Evolutionary conservation across 2,113 vertebrate genomes (phyloP).

Genomic region (Eurypyga helias): DNA sequence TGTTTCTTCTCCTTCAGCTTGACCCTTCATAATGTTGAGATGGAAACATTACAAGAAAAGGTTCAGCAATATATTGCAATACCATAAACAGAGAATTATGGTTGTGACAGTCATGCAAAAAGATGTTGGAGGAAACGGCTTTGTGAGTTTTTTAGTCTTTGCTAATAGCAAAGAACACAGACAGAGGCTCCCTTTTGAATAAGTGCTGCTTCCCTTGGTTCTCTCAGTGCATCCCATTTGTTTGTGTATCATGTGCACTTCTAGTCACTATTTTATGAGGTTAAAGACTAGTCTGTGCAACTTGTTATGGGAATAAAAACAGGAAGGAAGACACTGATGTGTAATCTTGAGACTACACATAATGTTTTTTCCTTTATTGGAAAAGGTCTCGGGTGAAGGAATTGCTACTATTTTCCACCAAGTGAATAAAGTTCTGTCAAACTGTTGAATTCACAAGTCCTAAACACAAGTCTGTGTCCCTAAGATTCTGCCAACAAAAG

Average conservation of each 20-base stretch:
- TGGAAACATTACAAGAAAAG: neutral
- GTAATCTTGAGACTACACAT: neutral
- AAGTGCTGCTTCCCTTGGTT: neutral
- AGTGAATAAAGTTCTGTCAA: neutral
- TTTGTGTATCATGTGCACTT: neutral
- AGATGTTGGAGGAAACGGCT: neutral
- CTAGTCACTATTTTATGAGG: neutral
- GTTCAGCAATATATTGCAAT: neutral
- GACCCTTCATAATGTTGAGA: neutral
- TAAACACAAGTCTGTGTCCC: neutral
- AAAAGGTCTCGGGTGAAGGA: neutral
- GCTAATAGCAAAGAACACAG: neutral
- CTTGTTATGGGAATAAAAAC: neutral
- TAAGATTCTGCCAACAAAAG: neutral
- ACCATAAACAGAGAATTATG: neutral
- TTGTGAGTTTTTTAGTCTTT: neutral
- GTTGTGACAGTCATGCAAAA: neutral
- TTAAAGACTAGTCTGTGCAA: neutral
- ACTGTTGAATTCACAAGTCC: neutral
- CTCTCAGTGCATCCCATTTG: neutral
- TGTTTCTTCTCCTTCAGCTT: neutral
- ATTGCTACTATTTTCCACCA: conserved; percentile 21
- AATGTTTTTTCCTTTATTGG: conserved; percentile 7
- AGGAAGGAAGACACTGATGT: neutral
- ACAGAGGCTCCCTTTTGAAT: neutral